phyloP scores from a whole-genome alignment of 1,140 invertebrate genomes.

The Zaprionus gabonicus region DNA sequence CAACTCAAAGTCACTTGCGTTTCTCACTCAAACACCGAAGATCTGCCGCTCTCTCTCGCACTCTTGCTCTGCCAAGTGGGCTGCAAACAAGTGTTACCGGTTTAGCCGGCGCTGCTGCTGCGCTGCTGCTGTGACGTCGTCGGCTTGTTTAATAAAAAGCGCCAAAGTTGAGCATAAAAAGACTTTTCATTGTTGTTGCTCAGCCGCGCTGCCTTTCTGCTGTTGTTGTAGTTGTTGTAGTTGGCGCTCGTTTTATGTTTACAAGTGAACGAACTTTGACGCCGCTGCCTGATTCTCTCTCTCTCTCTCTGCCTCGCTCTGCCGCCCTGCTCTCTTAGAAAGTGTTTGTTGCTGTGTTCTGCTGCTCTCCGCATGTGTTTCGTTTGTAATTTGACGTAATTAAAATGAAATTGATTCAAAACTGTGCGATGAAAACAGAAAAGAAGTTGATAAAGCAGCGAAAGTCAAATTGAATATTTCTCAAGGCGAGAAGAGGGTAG shows the following conservation, averaged over 20 bases:
- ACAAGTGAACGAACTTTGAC: constrained; percentile 81
- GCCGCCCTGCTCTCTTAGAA: constrained; percentile 48
- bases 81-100: constrained; percentile 79
- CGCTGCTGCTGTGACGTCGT: constrained; percentile 41
- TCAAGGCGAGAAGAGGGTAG: constrained; percentile 32
- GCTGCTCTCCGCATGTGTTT: constrained; percentile 44
- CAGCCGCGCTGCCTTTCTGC: constrained; percentile 27
- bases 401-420: constrained; percentile 62
- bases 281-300: constrained; percentile 13
- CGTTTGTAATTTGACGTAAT: constrained; percentile 72
- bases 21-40: neutral
- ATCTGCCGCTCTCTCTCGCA: constrained; percentile 14
- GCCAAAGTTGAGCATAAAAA: constrained; percentile 77
- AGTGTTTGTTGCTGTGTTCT: constrained; percentile 66
- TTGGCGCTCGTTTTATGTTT: constrained; percentile 75
- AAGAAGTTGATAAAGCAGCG: constrained; percentile 54
- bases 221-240: constrained; percentile 34
- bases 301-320: neutral
- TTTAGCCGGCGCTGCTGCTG: constrained; percentile 67
- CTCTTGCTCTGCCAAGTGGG: constrained; percentile 35
- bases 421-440: constrained; percentile 16
- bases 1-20: neutral
- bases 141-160: constrained; percentile 81
- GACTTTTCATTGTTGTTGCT: constrained; percentile 67
- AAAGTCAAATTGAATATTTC: constrained; percentile 70